Evolutionary conservation across 2,888 invertebrate species (phyloP).

Genomic region (Rhagonycha lutea): DNA sequence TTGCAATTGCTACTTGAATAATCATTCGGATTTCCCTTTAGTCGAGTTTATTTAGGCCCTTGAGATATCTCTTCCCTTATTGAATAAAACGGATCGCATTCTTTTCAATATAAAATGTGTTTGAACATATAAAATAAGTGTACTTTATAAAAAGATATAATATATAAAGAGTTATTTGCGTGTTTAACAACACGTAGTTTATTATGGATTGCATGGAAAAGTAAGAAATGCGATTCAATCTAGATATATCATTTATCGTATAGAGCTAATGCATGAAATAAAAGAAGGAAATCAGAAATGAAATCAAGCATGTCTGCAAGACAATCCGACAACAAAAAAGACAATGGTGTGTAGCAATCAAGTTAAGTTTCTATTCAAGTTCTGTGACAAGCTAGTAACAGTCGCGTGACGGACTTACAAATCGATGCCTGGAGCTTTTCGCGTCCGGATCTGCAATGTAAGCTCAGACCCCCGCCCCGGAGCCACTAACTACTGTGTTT

Average conservation of each 20-base stretch:
- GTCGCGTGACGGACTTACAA: conserved; percentile 27
- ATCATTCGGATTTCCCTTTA: too few relatives aligned
- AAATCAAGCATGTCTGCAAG: conserved; percentile 25
- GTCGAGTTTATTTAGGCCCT: too few relatives aligned
- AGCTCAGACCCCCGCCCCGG: conserved; percentile 10
- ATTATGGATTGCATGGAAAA: not conserved
- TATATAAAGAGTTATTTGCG: not conserved
- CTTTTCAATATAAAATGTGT: not conserved
- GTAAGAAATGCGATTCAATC: not conserved
- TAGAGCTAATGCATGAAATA: not conserved
- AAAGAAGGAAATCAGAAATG: conserved; percentile 17
- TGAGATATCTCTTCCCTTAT: too few relatives aligned
- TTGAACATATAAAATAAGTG: not conserved
- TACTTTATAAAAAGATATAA: not conserved
- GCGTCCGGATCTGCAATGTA: conserved; percentile 25
- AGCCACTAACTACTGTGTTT: conserved; percentile 27
- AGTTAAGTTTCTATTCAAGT: conserved; percentile 4
- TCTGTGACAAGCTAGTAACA: conserved; percentile 24
- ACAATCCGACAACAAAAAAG: conserved; percentile 5
- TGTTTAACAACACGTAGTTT: not conserved
- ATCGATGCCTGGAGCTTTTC: conserved; percentile 28
- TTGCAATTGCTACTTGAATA: too few relatives aligned
- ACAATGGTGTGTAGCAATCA: not conserved
- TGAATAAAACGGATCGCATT: not conserved
- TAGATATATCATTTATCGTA: not conserved